A percentile compares a stretch with the other conserved stretches of the same genome.
Conservation (phyloP, 2,113 vertebrate species). For the Callochromis pleurospilus region DNA sequence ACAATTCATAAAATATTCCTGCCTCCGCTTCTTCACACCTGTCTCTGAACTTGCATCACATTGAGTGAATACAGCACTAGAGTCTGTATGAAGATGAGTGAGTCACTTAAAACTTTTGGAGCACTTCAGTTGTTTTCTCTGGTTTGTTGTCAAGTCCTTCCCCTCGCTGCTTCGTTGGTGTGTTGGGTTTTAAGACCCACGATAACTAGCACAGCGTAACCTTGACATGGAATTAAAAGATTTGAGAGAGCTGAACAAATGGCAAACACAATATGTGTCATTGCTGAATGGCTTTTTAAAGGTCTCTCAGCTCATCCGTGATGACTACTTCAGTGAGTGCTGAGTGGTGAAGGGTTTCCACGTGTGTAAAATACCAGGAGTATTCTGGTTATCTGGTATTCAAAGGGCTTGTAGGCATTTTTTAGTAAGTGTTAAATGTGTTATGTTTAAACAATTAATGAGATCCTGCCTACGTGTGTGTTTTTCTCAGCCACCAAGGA, state of each 20-base stretch:
- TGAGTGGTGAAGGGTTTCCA: background rate
- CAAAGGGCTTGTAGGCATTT: background rate
- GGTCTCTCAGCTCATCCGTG: background rate
- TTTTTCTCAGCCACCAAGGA: constrained; percentile 8
- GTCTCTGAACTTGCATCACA: background rate
- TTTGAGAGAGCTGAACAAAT: background rate
- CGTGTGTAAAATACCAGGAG: background rate
- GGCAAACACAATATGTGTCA: background rate
- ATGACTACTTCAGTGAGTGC: background rate
- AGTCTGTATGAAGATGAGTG: background rate
- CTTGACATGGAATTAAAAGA: background rate
- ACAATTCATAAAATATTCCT: background rate
- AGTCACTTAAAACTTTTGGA: background rate
- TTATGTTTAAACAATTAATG: constrained; percentile 44
- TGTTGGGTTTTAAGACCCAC: background rate
- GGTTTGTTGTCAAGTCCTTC: background rate
- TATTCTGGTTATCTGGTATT: background rate
- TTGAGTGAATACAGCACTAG: background rate
- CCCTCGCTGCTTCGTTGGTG: background rate
- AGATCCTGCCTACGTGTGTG: constrained; percentile 1
- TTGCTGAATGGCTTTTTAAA: constrained; percentile 19
- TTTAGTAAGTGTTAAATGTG: constrained; percentile 3
- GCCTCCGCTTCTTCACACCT: background rate
- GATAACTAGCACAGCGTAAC: background rate
- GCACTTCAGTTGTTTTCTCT: background rate